These are phyloP conservation scores for Acanthopleura granulata DNA, from an alignment of 2,888 invertebrate species.

Conservation along the genomic window DNA sequence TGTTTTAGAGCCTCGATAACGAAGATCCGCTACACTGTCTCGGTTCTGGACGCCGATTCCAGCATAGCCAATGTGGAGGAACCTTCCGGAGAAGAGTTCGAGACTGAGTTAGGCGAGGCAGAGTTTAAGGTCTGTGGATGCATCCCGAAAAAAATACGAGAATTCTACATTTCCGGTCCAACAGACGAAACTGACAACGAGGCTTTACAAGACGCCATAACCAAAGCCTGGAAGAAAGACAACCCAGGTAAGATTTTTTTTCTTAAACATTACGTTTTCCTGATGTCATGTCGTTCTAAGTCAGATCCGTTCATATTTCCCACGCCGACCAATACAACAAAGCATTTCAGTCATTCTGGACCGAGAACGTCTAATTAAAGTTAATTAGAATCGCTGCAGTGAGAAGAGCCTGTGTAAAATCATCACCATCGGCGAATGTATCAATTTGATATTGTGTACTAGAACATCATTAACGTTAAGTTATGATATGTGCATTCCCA, in stretches of 20 bases:
- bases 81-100: slow-evolving; percentile 1
- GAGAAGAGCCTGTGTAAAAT: no score
- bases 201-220: slow-evolving; percentile 18
- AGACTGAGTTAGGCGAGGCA: not conserved
- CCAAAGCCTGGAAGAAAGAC: slow-evolving; percentile 25
- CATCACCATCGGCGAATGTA: no score
- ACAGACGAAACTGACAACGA: slow-evolving; percentile 14
- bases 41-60: slow-evolving; percentile 26
- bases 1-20: slow-evolving; percentile 17
- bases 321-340: no score
- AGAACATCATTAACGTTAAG: no score
- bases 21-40: slow-evolving; percentile 26
- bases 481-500: no score
- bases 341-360: no score
- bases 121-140: slow-evolving; percentile 23
- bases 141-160: slow-evolving; percentile 17
- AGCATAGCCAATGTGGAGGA: slow-evolving; percentile 25
- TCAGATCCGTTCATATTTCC: no score
- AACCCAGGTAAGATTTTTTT: slow-evolving; percentile 25
- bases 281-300: no score
- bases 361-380: no score
- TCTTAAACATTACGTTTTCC: no score
- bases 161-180: slow-evolving; percentile 21
- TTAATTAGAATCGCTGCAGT: no score
- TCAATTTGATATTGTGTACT: no score